Evolutionary conservation across 2,797 vertebrate species (phyloP), one percentile per base, ranked within the genome.

Genomic region (Anabacerthia variegaticeps): DNA sequence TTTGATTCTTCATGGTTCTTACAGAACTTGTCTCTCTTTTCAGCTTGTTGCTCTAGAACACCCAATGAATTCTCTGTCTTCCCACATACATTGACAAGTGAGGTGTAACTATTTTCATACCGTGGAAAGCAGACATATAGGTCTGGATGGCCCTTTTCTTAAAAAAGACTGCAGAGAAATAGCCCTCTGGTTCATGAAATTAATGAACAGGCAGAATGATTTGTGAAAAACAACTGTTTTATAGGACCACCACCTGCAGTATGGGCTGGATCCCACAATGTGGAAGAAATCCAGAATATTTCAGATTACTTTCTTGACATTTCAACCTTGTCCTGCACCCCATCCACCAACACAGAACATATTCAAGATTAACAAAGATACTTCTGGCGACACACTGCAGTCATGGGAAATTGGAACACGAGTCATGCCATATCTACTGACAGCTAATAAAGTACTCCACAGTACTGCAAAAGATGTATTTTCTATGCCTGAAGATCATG

Each of bases 361-460:
- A 96, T 83, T 95, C 91, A 92, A 86, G 90, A 95, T 76, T 89
- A 96, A 93, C 73, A 91, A 88, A 95, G 75, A 91, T 94, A 88
- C 76, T 96, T 92, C 92, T 97, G 92, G 92, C 34, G 13, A 88
- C 76, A 69, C 34, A 21, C 44, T 94, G 55, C 41, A 93, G 66
- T 82, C 94, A 92, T 89, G 91, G 88, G 95, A 96, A 96, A 86
- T 4, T 82, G 95, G 93, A 93, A 92, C 13, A 4, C 85, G 87
- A 94, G 76, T 90, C 95, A 94, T 84, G 71, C 74, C 67, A 58
- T 95, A 94, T 96, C 94, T 94, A 85, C 91, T 90, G 82, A 97
- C 96, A 97, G 95, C 85, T 96, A 93, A 95, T 97, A 96, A 96
- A 96, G 71, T 43, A 94, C 76, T 95, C 93, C 67, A 74, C 80